Base-by-base conservation (phyloP, 1,140 invertebrate genomes). In the Drosophila arizonae region DNA sequence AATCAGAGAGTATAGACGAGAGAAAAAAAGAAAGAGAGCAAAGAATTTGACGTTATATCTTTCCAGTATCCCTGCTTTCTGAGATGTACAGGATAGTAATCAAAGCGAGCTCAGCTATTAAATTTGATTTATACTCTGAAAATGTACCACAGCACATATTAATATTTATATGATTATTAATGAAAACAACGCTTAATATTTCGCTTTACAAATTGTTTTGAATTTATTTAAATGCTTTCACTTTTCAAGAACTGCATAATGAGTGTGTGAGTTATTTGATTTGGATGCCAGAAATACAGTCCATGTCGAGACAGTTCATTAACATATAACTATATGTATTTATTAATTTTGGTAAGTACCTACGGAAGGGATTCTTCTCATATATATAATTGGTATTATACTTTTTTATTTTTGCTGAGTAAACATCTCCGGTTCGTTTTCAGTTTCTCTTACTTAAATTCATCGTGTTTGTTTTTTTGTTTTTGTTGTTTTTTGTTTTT, bases 191-290 rank as follows among this genome's bases (percentile, higher is more conserved):
- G 1, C 8, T 9, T 1, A 1, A 33, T 10, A 8, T 8, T 33
- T 63, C 60, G 60, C 51, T 52, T 72, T 72, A 65, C 26, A 65
- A 71, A 36, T 61, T 43, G n/a, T 62, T 57, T 62, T 54, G 24
- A n/a, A 51, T 61, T 71, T 74, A 54, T 72, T 73, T 60, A 51
- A 24, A 39, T 45, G 4, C 13, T 67, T 77, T 79, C 65, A 67
- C 65, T 84, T 84, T 85, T 81, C 46, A 70, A 81, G 73, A 81
- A 81, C 74, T 77, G 48, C 70, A 63, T 71, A 60, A 67, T 55
- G 33, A 51, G 66, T 43, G 46, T 30, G 17, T 61, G 33, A 33
- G 26, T 60, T 60, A 46, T 78, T 71, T 81, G 74, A 73, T 77
- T 73, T 67, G 69, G 50, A 68, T 70, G 56, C 67, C 63, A 54